Evolutionary conservation across 2,113 vertebrate genomes (phyloP).

Genomic region (Rhinogobius similis): DNA sequence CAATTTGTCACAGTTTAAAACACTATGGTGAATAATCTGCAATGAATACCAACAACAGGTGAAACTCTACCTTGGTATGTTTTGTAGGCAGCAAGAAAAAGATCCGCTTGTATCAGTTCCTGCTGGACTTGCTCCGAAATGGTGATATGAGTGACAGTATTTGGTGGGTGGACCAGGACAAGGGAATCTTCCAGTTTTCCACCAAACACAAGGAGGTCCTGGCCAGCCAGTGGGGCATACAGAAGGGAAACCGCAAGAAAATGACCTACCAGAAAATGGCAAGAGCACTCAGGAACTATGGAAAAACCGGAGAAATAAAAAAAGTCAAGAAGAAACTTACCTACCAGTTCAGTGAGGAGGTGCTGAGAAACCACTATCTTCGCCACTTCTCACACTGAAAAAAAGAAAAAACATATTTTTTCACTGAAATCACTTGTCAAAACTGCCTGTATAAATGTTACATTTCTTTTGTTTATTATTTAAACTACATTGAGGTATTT

Average conservation of each 20-base stretch:
- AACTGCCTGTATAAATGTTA: conserved; percentile 19
- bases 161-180: conserved; percentile 93
- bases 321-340: conserved; percentile 99
- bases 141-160: conserved; percentile 77
- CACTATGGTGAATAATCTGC: background rate
- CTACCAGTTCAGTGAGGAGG: conserved; percentile 97
- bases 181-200: conserved; percentile 98
- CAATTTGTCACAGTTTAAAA: background rate
- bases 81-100: conserved; percentile 68
- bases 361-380: conserved; percentile 84
- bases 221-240: conserved; percentile 92
- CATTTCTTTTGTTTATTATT: conserved; percentile 19
- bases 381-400: conserved; percentile 56
- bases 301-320: conserved; percentile 97
- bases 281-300: conserved; percentile 95
- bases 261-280: conserved; percentile 99
- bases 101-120: conserved; percentile 79
- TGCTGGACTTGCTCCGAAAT: conserved; percentile 76
- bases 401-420: conserved; percentile 13
- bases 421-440: conserved; percentile 30
- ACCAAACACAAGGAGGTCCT: conserved; percentile 97
- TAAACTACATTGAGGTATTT: background rate
- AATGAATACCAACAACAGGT: background rate
- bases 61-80: conserved; percentile 3
- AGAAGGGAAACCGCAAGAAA: conserved; percentile 98